These are phyloP conservation scores for Drosophila neutralis DNA, from an alignment of 2,888 invertebrate genomes.

Conservation along the genomic window DNA sequence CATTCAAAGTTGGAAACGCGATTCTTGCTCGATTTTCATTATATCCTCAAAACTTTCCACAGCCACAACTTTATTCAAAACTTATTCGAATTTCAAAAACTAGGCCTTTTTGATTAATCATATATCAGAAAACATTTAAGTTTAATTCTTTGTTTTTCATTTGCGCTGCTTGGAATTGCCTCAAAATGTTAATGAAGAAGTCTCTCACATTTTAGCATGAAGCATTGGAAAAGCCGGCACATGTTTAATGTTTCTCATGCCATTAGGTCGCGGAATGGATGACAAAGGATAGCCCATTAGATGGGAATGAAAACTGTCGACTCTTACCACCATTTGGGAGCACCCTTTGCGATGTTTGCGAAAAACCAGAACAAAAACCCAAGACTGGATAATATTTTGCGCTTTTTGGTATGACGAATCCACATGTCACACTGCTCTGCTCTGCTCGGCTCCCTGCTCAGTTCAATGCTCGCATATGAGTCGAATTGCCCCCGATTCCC, in stretches of 20 bases:
- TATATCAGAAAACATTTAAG: not conserved
- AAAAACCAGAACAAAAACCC: slow-evolving; percentile 77
- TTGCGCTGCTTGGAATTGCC: not conserved
- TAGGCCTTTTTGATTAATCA: not conserved
- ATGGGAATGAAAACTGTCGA: slow-evolving; percentile 30
- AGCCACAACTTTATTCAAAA: not conserved
- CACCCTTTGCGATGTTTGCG: slow-evolving; percentile 62
- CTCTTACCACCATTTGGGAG: slow-evolving; percentile 12
- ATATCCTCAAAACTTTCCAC: not conserved
- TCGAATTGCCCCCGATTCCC: slow-evolving; percentile 39
- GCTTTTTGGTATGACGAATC: slow-evolving; percentile 79
- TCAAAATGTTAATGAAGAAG: slow-evolving; percentile 5
- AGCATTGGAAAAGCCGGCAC: slow-evolving; percentile 34
- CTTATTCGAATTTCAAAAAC: not conserved
- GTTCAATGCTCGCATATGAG: slow-evolving; percentile 35
- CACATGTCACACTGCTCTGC: slow-evolving; percentile 57
- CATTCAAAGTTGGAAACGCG: not conserved
- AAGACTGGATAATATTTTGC: slow-evolving; percentile 73
- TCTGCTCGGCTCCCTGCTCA: slow-evolving; percentile 2
- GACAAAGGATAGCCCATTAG: slow-evolving; percentile 69
- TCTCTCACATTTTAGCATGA: slow-evolving; percentile 8
- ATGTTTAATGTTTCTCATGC: slow-evolving; percentile 73
- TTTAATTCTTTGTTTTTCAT: not conserved
- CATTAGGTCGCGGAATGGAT: slow-evolving; percentile 56
- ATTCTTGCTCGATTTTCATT: no score